phyloP scores from a whole-genome alignment of 2,797 vertebrate genomes.

The Trachurus trachurus region DNA sequence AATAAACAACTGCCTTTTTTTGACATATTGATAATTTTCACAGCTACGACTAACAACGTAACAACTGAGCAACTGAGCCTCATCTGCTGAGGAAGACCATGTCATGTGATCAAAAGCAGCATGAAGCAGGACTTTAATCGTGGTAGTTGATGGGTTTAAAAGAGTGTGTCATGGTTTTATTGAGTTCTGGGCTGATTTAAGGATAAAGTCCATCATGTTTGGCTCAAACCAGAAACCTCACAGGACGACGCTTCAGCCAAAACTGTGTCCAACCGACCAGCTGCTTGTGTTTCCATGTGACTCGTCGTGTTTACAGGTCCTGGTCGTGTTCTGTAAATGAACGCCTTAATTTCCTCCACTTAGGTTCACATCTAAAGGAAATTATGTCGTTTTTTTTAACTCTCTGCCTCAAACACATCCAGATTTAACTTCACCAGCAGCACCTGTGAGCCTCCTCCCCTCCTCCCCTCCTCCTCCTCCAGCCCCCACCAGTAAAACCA shows the following conservation, averaged over 20 bases:
- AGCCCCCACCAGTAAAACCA: constrained; percentile 46
- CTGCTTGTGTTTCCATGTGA: background rate
- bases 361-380: background rate
- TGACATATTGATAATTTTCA: too few relatives aligned
- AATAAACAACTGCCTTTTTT: too few relatives aligned
- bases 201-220: background rate
- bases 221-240: constrained; percentile 13
- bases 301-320: constrained; percentile 18
- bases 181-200: too few relatives aligned
- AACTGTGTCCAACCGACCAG: constrained; percentile 16
- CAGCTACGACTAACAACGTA: too few relatives aligned
- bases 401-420: background rate
- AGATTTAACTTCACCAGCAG: constrained; percentile 1
- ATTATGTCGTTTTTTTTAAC: background rate
- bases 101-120: too few relatives aligned
- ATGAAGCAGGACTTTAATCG: too few relatives aligned
- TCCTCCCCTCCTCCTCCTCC: too few relatives aligned
- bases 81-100: too few relatives aligned
- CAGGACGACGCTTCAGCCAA: constrained; percentile 18
- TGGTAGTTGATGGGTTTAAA: too few relatives aligned
- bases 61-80: too few relatives aligned
- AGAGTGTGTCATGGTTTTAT: too few relatives aligned
- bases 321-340: constrained; percentile 8
- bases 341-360: background rate
- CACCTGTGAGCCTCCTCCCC: constrained; percentile 5